Percentiles rank a stretch among this genome's conserved stretches.
These are phyloP conservation scores for Meloidogyne exigua DNA, from an alignment of 1,140 invertebrate genomes.

Conservation along the genomic window DNA sequence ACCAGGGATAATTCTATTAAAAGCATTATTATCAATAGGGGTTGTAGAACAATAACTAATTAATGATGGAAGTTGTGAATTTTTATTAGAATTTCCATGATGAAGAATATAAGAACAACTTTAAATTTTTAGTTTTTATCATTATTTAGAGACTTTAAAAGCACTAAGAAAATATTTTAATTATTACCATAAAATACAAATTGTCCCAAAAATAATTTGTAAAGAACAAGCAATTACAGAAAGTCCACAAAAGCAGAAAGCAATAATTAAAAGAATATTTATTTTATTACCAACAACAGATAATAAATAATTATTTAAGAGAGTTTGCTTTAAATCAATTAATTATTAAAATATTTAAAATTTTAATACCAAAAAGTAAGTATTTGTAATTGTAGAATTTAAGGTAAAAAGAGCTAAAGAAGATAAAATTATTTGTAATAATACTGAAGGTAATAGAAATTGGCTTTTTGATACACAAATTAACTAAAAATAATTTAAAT, in stretches of 20 bases:
- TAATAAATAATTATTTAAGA: conserved; percentile 39
- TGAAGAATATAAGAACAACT: conserved; percentile 58
- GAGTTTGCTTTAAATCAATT: conserved; percentile 44
- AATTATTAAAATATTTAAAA: neutral
- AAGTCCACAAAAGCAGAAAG: conserved; percentile 49
- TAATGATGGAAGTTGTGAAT: conserved; percentile 14
- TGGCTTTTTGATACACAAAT: conserved; percentile 27
- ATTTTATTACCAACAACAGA: conserved; percentile 26
- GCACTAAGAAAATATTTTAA: too few relatives aligned
- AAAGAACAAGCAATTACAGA: conserved; percentile 53
- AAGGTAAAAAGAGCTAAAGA: conserved; percentile 58
- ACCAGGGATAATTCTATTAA: conserved; percentile 5
- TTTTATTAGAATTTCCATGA: conserved; percentile 25
- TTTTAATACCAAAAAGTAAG: conserved; percentile 55
- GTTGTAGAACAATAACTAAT: conserved; percentile 17
- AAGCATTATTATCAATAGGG: conserved; percentile 1
- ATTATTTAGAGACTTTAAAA: neutral
- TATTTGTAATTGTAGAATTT: conserved; percentile 57
- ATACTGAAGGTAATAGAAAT: conserved; percentile 48
- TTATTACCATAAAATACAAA: conserved; percentile 41
- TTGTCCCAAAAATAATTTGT: conserved; percentile 46
- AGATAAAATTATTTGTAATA: conserved; percentile 56
- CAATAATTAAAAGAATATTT: conserved; percentile 49
- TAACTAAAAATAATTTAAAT: neutral
- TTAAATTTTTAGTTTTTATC: neutral